A percentile compares a stretch with the other conserved stretches of the same genome.
Conservation (phyloP, 2,888 invertebrate species). For the Lycophotia porphyrea region DNA sequence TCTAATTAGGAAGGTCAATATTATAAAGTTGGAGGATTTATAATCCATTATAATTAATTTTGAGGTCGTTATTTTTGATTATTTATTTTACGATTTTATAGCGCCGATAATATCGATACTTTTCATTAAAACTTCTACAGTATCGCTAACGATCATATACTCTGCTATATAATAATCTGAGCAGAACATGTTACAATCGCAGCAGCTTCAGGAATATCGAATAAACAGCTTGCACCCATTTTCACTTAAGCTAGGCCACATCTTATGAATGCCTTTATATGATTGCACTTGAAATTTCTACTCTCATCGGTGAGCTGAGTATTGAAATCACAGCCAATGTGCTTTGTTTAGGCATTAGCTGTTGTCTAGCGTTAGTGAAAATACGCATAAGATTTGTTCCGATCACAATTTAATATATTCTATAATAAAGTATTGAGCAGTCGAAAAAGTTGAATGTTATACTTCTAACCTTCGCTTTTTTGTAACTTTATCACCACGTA, state of each 20-base stretch:
- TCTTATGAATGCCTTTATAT: neutral
- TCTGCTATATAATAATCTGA: constrained; percentile 44
- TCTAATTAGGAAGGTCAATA: constrained; percentile 33
- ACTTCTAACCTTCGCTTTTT: constrained; percentile 11
- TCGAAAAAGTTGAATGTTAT: constrained; percentile 16
- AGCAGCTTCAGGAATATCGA: constrained; percentile 11
- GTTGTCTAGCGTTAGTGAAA: neutral
- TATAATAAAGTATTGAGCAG: constrained; percentile 41
- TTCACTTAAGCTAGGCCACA: neutral
- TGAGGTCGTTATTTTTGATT: constrained; percentile 42
- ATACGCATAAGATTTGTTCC: neutral
- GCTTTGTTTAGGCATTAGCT: neutral
- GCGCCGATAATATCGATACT: constrained; percentile 25
- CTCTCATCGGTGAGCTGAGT: neutral
- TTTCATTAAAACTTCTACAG: constrained; percentile 15
- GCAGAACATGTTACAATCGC: constrained; percentile 17
- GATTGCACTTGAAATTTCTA: neutral
- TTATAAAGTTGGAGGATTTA: constrained; percentile 41
- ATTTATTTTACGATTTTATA: constrained; percentile 29
- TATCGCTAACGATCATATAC: constrained; percentile 1
- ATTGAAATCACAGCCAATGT: neutral
- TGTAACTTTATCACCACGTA: constrained; percentile 22
- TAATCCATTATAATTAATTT: constrained; percentile 40
- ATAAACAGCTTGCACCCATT: constrained; percentile 3
- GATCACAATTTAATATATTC: constrained; percentile 30